Evolutionary conservation across 2,797 vertebrate genomes (phyloP).

Genomic region (Novumbra hubbsi): DNA sequence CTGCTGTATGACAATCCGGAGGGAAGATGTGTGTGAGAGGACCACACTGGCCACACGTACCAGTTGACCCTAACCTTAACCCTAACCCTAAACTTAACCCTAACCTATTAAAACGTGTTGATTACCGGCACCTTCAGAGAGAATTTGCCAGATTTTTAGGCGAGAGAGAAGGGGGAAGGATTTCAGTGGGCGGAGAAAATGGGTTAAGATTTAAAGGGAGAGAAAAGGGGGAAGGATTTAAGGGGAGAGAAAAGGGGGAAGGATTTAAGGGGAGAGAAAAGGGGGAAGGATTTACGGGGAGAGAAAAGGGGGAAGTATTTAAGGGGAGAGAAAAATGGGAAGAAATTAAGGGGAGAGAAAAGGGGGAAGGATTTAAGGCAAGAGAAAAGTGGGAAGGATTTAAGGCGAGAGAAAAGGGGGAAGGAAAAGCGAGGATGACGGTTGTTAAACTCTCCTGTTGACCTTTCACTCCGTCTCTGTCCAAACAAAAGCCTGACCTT

Average conservation of each 20-base stretch:
- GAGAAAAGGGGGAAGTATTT: neutral
- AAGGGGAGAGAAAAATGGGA: too few relatives aligned
- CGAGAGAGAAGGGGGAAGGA: conserved; percentile 5
- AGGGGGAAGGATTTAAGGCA: neutral
- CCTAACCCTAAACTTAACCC: too few relatives aligned
- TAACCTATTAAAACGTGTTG: neutral
- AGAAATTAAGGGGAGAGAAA: conserved; percentile 1
- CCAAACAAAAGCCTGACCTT: conserved; percentile 56
- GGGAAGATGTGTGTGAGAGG: conserved; percentile 11
- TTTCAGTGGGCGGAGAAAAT: too few relatives aligned
- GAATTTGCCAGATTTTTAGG: neutral
- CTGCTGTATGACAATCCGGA: conserved; percentile 1
- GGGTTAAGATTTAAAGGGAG: neutral
- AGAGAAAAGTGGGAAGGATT: conserved; percentile 3
- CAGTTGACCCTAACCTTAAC: too few relatives aligned
- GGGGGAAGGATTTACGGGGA: conserved; percentile 6
- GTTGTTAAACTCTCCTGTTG: conserved; percentile 30
- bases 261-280: conserved; percentile 5
- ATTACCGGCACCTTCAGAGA: conserved; percentile 8
- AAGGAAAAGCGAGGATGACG: conserved; percentile 5
- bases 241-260: neutral
- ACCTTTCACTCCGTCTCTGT: conserved; percentile 32
- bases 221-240: conserved; percentile 1
- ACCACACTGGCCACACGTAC: neutral
- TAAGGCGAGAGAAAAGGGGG: neutral